Base-by-base conservation (phyloP, 2,888 invertebrate species). In the Lysandra bellargus region DNA sequence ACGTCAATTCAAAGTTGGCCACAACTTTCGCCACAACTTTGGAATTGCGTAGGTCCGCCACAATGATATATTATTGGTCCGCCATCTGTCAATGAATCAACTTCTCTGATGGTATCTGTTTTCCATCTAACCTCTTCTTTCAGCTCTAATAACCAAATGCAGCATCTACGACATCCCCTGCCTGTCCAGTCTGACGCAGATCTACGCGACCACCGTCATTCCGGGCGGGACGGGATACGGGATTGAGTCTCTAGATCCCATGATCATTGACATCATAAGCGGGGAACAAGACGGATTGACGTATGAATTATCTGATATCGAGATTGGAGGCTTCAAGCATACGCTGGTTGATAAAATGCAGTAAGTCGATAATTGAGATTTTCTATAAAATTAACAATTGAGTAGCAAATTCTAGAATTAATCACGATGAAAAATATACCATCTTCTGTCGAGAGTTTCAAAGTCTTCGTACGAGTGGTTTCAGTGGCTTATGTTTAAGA, bases 161-260 rank as follows among this genome's bases (percentile, higher is more conserved):
- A 76, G 76, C 30, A 53, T 76, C 6, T 76, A 76, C 76, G 76
- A 76, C 12, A 30, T 7, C 6, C 76, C 57, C 53, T 76, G 76
- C 57, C 3, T 76, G 7, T 7, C 30, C 6, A 76, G 57, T 33
- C 14, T 76, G 3, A 57, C 76, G 4, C 76, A 76, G 76, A 57
- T 17, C 23, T 76, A 30, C 33, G 76, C 57, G 6, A 76, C 76
- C 6, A 57, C 49, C 6, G 17, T 76, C 6, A 53, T 76, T 3
- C 53, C 76, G 9, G 57, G 76, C 17, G 57, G 76, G 30, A 57
- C 76, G 14, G 53, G 53, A 9, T 76, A 33, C 53, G 76, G 57
- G 23, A 23, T 57, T 14, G 76, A 76, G 17, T 17, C 76, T 17
- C 53, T 76, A 33, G 76, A 76, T 6, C 76, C 76, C 30, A 76